These are phyloP conservation scores for Ornithoptera alexandrae DNA, from an alignment of 2,888 invertebrate species.

Conservation along the genomic window DNA sequence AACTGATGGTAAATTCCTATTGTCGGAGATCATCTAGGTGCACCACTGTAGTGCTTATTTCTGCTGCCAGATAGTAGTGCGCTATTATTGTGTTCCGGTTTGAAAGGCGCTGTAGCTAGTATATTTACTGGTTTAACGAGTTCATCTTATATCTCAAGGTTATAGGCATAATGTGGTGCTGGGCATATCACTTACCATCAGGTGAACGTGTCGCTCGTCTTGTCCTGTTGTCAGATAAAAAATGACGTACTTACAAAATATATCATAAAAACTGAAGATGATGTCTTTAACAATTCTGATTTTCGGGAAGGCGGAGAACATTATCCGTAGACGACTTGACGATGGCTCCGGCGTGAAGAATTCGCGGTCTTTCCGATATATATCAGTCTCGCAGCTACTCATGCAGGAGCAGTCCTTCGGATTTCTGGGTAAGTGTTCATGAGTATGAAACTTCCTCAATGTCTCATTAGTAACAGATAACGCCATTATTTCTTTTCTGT, in stretches of 20 bases:
- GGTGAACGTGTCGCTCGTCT: neutral
- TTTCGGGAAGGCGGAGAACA: conserved; percentile 84
- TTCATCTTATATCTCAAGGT: no score
- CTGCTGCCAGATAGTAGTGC: no score
- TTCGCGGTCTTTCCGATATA: conserved; percentile 58
- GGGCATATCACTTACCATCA: neutral
- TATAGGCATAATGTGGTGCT: no score
- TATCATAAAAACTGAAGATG: conserved; percentile 85
- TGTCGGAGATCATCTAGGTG: no score
- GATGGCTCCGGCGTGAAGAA: conserved; percentile 42
- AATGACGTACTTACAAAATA: conserved; percentile 79
- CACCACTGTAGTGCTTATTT: no score
- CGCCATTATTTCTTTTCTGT: conserved; percentile 57
- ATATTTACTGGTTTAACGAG: no score
- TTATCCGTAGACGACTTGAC: conserved; percentile 58
- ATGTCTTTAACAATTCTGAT: conserved; percentile 84
- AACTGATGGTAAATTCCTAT: no score
- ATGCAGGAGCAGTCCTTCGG: conserved; percentile 62
- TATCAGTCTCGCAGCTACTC: conserved; percentile 60
- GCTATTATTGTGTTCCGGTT: no score
- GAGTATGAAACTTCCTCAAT: conserved; percentile 38
- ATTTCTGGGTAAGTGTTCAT: conserved; percentile 48
- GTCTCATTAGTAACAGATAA: conserved; percentile 51
- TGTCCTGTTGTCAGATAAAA: neutral
- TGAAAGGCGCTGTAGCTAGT: no score